Conservation (phyloP, 2,113 vertebrate species). For the Hyperopisus bebe region DNA sequence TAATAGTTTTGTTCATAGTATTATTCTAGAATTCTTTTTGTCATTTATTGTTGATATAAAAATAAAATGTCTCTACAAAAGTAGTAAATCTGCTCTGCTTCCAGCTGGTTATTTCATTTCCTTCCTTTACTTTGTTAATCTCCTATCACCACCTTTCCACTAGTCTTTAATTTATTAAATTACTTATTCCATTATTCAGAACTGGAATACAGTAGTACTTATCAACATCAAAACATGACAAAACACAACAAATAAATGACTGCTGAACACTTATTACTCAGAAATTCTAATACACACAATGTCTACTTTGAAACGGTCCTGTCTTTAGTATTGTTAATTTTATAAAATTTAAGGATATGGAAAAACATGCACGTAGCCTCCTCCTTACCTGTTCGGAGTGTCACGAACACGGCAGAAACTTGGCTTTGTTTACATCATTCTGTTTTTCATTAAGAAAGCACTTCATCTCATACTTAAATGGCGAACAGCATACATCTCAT, state of each 20-base stretch:
- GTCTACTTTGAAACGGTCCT: background rate
- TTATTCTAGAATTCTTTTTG: background rate
- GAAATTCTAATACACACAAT: background rate
- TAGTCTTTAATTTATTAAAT: background rate
- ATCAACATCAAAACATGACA: background rate
- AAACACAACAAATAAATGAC: background rate
- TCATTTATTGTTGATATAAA: background rate
- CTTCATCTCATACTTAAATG: too few relatives aligned
- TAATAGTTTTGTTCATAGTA: background rate
- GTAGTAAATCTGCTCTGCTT: background rate
- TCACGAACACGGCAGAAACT: background rate
- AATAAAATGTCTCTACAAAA: background rate
- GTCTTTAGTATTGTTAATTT: background rate
- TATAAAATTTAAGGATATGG: background rate
- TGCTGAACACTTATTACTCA: background rate
- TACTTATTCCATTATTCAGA: background rate
- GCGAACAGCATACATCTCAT: too few relatives aligned
- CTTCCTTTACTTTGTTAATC: background rate
- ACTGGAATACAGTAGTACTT: background rate
- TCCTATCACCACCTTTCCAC: background rate
- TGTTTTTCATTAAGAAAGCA: too few relatives aligned
- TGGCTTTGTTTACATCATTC: background rate
- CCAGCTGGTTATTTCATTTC: background rate
- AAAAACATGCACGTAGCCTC: background rate
- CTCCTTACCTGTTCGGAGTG: background rate